phyloP scores from a whole-genome alignment of 2,113 vertebrate species.

The Nothoprocta pentlandii region DNA sequence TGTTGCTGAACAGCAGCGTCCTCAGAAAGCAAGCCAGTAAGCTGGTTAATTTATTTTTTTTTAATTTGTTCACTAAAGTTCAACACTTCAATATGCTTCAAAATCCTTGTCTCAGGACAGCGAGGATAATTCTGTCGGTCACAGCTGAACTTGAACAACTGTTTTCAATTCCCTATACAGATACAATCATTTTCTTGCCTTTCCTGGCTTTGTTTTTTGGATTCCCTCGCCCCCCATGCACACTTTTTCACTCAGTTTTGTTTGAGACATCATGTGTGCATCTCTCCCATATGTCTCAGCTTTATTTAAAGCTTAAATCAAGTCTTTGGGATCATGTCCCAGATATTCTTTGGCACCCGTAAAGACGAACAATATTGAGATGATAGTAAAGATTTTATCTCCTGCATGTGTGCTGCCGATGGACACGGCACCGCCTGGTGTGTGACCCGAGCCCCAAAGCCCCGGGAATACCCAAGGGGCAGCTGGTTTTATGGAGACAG shows the following conservation, averaged over 20 bases:
- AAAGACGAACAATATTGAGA: conserved; percentile 9
- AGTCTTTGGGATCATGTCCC: conserved; percentile 29
- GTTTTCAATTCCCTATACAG: background rate
- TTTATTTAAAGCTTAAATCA: conserved; percentile 34
- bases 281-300: background rate
- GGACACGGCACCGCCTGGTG: background rate
- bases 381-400: background rate
- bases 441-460: background rate
- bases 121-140: background rate
- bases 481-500: background rate
- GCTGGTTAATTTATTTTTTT: background rate
- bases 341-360: conserved; percentile 41
- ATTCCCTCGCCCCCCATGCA: background rate
- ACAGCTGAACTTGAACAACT: background rate
- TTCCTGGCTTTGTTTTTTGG: background rate
- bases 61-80: background rate
- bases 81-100: background rate
- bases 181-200: background rate
- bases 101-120: background rate
- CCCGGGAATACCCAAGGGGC: background rate
- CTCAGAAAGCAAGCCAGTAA: background rate
- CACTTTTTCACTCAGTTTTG: background rate
- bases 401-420: background rate
- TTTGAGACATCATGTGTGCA: rapidly evolving
- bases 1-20: background rate